phyloP scores from a whole-genome alignment of 1,140 invertebrate genomes.

The Tetramorium alpestre region DNA sequence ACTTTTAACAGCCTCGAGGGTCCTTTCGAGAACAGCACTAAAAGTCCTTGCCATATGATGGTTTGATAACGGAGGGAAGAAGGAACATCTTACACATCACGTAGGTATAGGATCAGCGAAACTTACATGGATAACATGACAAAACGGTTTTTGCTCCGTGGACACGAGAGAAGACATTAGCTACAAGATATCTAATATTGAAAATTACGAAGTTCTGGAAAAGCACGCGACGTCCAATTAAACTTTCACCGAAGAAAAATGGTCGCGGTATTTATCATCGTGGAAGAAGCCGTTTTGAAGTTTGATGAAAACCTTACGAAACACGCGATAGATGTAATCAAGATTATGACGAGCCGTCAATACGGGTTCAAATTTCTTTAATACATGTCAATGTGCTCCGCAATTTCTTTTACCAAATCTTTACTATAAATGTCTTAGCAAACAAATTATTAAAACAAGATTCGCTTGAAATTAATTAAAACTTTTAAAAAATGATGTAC shows the following conservation, averaged over 20 bases:
- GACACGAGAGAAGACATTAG: not conserved
- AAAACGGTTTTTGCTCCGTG: not conserved
- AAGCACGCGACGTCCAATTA: constrained; percentile 30
- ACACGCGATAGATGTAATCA: constrained; percentile 1
- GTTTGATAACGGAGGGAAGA: constrained; percentile 21
- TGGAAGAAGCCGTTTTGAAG: not conserved
- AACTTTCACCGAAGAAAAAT: constrained; percentile 36
- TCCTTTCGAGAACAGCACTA: constrained; percentile 18
- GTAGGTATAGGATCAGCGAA: not conserved
- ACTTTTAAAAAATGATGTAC: not conserved
- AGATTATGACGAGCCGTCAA: not conserved
- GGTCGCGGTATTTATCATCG: not conserved
- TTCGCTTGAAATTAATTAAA: not conserved
- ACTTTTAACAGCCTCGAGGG: constrained; percentile 51
- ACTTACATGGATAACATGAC: not conserved
- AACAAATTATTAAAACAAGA: not conserved
- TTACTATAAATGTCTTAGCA: not conserved
- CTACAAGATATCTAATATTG: constrained; percentile 39
- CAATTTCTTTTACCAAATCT: not conserved
- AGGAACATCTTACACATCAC: not conserved
- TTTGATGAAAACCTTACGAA: constrained; percentile 20
- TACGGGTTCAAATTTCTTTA: not conserved
- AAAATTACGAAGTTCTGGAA: constrained; percentile 15
- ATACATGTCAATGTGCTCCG: not conserved
- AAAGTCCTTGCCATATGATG: constrained; percentile 11